phyloP scores from a whole-genome alignment of 2,888 invertebrate species.

The Serrognathus titanus region DNA sequence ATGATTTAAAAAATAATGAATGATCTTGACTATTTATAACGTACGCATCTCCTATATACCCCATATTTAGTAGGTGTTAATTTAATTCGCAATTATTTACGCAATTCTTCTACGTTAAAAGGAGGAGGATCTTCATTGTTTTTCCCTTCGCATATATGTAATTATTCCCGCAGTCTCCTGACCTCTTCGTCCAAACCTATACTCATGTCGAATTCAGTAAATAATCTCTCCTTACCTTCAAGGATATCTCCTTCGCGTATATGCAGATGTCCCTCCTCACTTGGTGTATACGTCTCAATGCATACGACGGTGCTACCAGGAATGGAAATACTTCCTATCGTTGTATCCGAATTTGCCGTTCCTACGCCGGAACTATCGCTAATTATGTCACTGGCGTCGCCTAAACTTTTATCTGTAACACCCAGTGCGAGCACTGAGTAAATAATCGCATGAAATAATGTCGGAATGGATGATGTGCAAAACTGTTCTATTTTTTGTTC shows the following conservation, averaged over 20 bases:
- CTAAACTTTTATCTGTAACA: constrained; percentile 82
- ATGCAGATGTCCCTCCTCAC: constrained; percentile 71
- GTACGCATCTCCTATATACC: too few species aligned
- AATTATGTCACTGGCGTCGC: constrained; percentile 86
- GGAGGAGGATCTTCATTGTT: too few species aligned
- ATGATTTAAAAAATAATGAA: too few species aligned
- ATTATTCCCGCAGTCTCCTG: too few species aligned
- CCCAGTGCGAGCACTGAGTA: constrained; percentile 48
- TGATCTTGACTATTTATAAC: too few species aligned
- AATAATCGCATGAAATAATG: constrained; percentile 8
- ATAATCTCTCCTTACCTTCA: constrained; percentile 61
- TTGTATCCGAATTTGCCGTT: constrained; percentile 82
- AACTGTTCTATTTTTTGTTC: neutral
- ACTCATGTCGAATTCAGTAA: neutral
- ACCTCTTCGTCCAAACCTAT: too few species aligned
- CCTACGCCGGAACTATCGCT: constrained; percentile 92
- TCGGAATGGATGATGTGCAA: neutral
- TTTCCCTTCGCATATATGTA: too few species aligned
- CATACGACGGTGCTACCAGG: constrained; percentile 84
- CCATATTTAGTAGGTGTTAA: too few species aligned
- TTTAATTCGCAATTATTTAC: too few species aligned
- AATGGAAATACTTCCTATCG: constrained; percentile 71
- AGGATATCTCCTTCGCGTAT: constrained; percentile 87
- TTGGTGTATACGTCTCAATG: constrained; percentile 73
- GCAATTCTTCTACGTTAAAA: too few species aligned